Conservation (phyloP, 2,888 invertebrate genomes). For the Melipona beecheii region DNA sequence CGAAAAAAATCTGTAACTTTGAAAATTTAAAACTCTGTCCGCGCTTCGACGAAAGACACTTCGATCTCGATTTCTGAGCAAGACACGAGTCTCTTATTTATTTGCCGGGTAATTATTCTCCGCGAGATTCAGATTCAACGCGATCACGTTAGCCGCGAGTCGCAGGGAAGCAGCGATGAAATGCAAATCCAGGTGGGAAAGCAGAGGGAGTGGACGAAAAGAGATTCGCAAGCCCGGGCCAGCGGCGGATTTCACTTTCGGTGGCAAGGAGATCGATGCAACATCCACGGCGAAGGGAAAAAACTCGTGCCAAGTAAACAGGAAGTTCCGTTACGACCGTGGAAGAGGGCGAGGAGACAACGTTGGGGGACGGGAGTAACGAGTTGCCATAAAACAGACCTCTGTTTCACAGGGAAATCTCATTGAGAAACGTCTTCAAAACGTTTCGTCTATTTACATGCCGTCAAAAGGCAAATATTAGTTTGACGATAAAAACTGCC, state of each 20-base stretch:
- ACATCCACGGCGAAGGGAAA: constrained; percentile 9
- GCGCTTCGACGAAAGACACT: too few relatives aligned
- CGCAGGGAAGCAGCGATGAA: not conserved
- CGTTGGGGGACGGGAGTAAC: not conserved
- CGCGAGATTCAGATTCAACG: not conserved
- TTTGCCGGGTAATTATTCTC: not conserved
- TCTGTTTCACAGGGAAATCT: not conserved
- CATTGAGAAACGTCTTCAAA: not conserved
- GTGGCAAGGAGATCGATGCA: constrained; percentile 33
- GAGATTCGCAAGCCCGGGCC: constrained; percentile 6
- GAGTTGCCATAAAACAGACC: not conserved
- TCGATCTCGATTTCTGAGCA: too few relatives aligned
- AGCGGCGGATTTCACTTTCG: constrained; percentile 37
- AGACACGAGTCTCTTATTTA: not conserved
- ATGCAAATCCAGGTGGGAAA: too few relatives aligned
- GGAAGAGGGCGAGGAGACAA: not conserved
- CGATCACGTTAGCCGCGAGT: not conserved
- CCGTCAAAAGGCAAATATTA: not conserved
- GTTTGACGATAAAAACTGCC: not conserved
- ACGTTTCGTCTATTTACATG: not conserved
- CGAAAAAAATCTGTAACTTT: too few relatives aligned
- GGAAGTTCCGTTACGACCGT: constrained; percentile 25
- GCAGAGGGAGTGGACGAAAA: not conserved
- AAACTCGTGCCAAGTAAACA: constrained; percentile 35
- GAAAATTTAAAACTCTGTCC: too few relatives aligned